A percentile compares a stretch with the other conserved stretches of the same genome.
Conservation (phyloP, 1,140 invertebrate genomes). For the Zaprionus ornatus region DNA sequence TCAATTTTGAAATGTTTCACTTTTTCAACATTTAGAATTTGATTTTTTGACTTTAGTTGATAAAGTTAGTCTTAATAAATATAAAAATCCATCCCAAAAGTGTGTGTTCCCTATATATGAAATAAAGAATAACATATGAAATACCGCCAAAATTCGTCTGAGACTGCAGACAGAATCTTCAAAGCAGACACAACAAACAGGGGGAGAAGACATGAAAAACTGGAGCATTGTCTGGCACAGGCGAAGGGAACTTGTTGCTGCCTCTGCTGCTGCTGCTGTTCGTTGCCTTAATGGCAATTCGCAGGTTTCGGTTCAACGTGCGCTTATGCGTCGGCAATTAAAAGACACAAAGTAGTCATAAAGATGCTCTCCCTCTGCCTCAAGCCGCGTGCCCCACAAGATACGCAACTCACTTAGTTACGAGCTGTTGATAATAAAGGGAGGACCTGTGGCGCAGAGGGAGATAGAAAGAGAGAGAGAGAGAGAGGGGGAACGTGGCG, state of each 20-base stretch:
- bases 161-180: slow-evolving; percentile 23
- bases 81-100: not conserved
- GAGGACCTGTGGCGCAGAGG: not conserved
- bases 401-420: slow-evolving; percentile 62
- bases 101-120: not conserved
- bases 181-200: slow-evolving; percentile 10
- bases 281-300: slow-evolving; percentile 56
- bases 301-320: slow-evolving; percentile 65
- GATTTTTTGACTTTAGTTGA: no score
- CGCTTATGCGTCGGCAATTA: slow-evolving; percentile 69
- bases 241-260: slow-evolving; percentile 26
- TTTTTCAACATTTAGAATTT: no score
- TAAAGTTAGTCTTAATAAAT: no score
- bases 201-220: slow-evolving; percentile 24
- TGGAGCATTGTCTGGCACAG: slow-evolving; percentile 39
- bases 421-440: slow-evolving; percentile 71
- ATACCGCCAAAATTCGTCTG: slow-evolving; percentile 6
- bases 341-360: slow-evolving; percentile 78
- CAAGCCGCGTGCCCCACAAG: not conserved
- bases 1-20: no score
- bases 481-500: not conserved
- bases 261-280: slow-evolving; percentile 17
- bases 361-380: slow-evolving; percentile 42
- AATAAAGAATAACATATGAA: not conserved
- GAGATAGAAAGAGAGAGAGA: not conserved